phyloP scores from a whole-genome alignment of 2,888 invertebrate genomes.

The Pandemis cinnamomeana region DNA sequence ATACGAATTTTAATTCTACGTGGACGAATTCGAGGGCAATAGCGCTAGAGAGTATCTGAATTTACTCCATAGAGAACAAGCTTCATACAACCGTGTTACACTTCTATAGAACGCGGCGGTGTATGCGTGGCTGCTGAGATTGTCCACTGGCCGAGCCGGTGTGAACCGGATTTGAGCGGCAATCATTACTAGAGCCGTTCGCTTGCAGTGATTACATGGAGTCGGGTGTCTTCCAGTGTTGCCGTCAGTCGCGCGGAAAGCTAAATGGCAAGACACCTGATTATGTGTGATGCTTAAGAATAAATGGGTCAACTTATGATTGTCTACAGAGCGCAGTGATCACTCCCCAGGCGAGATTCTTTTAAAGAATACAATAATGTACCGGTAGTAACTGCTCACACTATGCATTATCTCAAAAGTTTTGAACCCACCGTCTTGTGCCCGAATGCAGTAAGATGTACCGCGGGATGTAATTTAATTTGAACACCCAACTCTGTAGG shows the following conservation, averaged over 20 bases:
- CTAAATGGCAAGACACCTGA: too few relatives aligned
- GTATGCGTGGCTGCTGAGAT: neutral
- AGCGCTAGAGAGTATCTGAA: too few relatives aligned
- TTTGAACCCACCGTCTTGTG: slow-evolving; percentile 40
- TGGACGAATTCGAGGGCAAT: too few relatives aligned
- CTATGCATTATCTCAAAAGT: slow-evolving; percentile 41
- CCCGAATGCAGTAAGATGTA: slow-evolving; percentile 53
- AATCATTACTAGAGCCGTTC: too few relatives aligned
- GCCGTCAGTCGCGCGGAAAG: too few relatives aligned
- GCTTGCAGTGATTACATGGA: neutral
- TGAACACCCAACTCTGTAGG: slow-evolving; percentile 46
- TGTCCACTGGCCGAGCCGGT: neutral
- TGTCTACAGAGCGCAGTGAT: too few relatives aligned
- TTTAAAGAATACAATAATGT: too few relatives aligned
- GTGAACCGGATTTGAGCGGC: neutral
- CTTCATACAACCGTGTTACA: neutral
- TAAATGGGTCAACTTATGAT: too few relatives aligned
- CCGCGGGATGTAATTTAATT: slow-evolving; percentile 57
- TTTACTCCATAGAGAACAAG: too few relatives aligned
- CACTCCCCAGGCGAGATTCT: too few relatives aligned
- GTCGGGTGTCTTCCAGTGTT: neutral
- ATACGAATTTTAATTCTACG: too few relatives aligned
- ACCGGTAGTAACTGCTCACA: neutral
- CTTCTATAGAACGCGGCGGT: neutral
- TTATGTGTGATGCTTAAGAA: too few relatives aligned